These are phyloP conservation scores for Streblospio benedicti DNA, from an alignment of 1,140 invertebrate species.

Conservation along the genomic window DNA sequence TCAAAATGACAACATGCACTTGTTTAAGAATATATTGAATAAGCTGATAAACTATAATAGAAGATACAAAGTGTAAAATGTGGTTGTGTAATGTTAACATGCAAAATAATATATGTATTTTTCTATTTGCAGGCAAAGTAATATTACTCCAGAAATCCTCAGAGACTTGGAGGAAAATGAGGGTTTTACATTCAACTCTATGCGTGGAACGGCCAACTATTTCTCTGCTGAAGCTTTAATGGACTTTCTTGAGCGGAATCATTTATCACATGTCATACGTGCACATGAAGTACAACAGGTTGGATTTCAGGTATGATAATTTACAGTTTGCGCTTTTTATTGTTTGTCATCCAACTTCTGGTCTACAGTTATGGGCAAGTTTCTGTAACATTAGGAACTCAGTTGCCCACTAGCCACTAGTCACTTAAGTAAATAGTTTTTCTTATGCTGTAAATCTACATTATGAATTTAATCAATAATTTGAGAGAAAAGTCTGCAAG, in stretches of 20 bases:
- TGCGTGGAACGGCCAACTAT: constrained; percentile 63
- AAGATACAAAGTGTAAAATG: too few relatives aligned
- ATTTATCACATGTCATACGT: constrained; percentile 59
- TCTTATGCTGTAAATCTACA: background rate
- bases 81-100: too few relatives aligned
- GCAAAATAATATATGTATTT: too few relatives aligned
- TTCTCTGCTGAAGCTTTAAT: constrained; percentile 61
- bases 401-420: background rate
- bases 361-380: background rate
- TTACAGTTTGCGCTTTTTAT: background rate
- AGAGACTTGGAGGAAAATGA: constrained; percentile 53
- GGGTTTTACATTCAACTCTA: constrained; percentile 61
- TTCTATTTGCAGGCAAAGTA: too few relatives aligned
- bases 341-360: background rate
- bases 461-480: background rate
- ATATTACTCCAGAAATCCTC: constrained; percentile 50
- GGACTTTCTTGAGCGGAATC: constrained; percentile 56
- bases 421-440: background rate
- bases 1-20: too few relatives aligned
- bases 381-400: background rate
- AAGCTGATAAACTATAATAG: too few relatives aligned
- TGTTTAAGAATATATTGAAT: too few relatives aligned
- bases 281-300: constrained; percentile 64
- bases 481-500: background rate
- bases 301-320: constrained; percentile 57